Percentiles rank a stretch among this genome's conserved stretches.
Evolutionary conservation across 2,113 vertebrate species (phyloP).

Genomic region (Polyodon spathula): DNA sequence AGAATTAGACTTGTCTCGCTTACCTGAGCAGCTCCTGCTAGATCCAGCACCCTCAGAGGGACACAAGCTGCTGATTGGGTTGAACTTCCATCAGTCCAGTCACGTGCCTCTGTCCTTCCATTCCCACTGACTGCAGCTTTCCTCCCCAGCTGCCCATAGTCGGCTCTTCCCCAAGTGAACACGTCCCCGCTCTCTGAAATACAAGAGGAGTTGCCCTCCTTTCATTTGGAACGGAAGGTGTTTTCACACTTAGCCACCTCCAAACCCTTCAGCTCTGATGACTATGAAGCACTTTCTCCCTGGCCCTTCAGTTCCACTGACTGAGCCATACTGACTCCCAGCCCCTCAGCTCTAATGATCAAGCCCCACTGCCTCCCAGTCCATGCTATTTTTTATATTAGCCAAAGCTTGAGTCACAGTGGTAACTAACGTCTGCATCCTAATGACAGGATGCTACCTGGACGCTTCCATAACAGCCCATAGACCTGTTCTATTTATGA

Average conservation of each 20-base stretch:
- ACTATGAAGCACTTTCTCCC: no score
- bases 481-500: no score
- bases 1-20: conserved; percentile 5
- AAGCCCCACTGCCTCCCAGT: no score
- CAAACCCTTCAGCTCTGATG: background rate
- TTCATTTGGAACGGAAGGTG: no score
- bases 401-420: no score
- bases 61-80: conserved; percentile 20
- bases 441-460: no score
- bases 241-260: background rate
- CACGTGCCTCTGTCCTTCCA: conserved; percentile 20
- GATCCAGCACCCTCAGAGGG: conserved; percentile 51
- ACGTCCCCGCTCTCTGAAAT: conserved; percentile 73
- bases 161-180: conserved; percentile 80
- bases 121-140: conserved; percentile 10
- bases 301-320: no score
- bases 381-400: no score
- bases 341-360: no score
- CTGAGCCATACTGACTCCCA: no score
- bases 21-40: conserved; percentile 74
- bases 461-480: no score
- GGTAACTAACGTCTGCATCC: no score
- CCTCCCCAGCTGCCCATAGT: conserved; percentile 82
- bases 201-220: conserved; percentile 16
- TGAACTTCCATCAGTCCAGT: conserved; percentile 7